These are phyloP conservation scores for Agrotis ipsilon DNA, from an alignment of 2,888 invertebrate species.

Conservation along the genomic window DNA sequence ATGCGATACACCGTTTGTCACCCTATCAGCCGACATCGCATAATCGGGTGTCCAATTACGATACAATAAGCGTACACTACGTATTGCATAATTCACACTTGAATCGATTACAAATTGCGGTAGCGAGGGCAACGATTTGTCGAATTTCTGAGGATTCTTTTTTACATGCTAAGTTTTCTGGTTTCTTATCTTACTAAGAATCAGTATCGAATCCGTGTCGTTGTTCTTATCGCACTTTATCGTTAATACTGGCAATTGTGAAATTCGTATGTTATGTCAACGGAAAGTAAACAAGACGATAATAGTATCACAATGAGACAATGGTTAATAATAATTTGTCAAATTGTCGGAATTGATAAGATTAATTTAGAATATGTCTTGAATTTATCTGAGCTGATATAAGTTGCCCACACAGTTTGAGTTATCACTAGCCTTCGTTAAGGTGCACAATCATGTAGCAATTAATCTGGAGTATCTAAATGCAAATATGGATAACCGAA, in stretches of 20 bases:
- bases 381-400: constrained; percentile 28
- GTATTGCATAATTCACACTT: constrained; percentile 55
- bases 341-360: constrained; percentile 29
- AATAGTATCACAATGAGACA: constrained; percentile 21
- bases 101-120: constrained; percentile 38
- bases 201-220: constrained; percentile 23
- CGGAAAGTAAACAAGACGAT: constrained; percentile 38
- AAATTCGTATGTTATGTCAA: constrained; percentile 32
- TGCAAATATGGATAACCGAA: constrained; percentile 43
- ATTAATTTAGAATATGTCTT: constrained; percentile 13
- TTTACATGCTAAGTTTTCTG: constrained; percentile 16
- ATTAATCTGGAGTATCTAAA: constrained; percentile 41
- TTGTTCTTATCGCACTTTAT: constrained; percentile 40
- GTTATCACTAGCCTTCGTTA: constrained; percentile 26
- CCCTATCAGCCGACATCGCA: constrained; percentile 62
- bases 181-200: constrained; percentile 27
- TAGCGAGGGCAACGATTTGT: constrained; percentile 11
- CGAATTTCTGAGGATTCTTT: constrained; percentile 20
- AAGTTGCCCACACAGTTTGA: constrained; percentile 23
- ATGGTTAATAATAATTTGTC: constrained; percentile 11
- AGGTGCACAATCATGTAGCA: constrained; percentile 25
- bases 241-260: constrained; percentile 25
- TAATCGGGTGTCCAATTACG: constrained; percentile 61
- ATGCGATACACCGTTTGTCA: constrained; percentile 71
- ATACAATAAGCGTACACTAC: constrained; percentile 48